Conservation (phyloP, 92 coral and sea anemone species). For the Micromussa lordhowensis region DNA sequence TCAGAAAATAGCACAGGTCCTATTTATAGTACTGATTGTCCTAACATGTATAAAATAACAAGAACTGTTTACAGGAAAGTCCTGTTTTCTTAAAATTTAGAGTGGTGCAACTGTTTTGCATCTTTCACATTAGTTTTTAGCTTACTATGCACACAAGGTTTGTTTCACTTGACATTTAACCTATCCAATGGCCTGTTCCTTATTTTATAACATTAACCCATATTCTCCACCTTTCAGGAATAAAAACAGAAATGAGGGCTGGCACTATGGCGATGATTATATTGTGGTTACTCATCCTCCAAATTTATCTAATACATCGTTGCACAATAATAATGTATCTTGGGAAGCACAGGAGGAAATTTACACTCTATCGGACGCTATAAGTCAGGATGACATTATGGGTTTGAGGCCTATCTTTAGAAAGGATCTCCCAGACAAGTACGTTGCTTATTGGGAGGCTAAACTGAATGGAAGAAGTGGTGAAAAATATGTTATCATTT, state of each 20-base stretch:
- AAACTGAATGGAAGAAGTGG: slow-evolving; percentile 74
- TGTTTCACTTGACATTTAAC: not conserved
- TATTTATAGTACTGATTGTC: not conserved
- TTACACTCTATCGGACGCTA: slow-evolving; percentile 77
- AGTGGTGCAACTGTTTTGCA: not conserved
- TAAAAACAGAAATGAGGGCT: not conserved
- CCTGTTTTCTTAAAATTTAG: not conserved
- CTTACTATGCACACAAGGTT: no score
- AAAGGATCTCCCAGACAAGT: slow-evolving; percentile 78
- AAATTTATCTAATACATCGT: slow-evolving; percentile 32
- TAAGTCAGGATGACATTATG: slow-evolving; percentile 70
- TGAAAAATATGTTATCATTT: slow-evolving; percentile 81
- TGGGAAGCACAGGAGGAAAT: slow-evolving; percentile 85
- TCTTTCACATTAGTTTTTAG: no score
- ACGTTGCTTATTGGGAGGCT: slow-evolving; percentile 89
- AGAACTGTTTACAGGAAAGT: not conserved
- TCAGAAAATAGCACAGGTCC: not conserved
- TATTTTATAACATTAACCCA: not conserved
- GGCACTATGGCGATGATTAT: slow-evolving; percentile 35
- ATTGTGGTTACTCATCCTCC: slow-evolving; percentile 23
- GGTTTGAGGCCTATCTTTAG: slow-evolving; percentile 82
- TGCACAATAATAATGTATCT: slow-evolving; percentile 68
- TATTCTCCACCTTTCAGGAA: slow-evolving; percentile 5
- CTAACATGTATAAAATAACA: not conserved
- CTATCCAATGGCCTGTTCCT: not conserved